phyloP scores from a whole-genome alignment of 2,113 vertebrate species.

The Cochlearius cochlearius region DNA sequence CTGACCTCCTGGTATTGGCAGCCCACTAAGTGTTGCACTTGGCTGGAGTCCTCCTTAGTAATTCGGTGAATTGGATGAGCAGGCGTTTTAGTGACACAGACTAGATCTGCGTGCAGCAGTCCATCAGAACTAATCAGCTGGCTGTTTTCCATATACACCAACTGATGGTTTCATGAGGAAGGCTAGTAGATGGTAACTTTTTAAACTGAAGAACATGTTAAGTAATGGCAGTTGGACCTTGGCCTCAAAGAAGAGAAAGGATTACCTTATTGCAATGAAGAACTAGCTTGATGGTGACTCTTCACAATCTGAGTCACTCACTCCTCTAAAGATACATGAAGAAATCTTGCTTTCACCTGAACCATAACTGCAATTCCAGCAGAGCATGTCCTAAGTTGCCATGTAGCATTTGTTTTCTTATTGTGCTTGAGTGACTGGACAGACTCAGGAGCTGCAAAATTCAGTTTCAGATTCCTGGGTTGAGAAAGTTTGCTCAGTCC shows the following conservation, averaged over 20 bases:
- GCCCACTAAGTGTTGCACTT: slow-evolving; percentile 41
- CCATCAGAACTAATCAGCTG: slow-evolving; percentile 65
- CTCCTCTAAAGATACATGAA: not conserved
- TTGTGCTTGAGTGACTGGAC: not conserved
- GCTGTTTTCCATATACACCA: slow-evolving; percentile 13
- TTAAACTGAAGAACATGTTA: slow-evolving; percentile 20
- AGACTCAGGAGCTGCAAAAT: not conserved
- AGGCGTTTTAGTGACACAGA: slow-evolving; percentile 37
- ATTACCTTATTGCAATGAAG: not conserved
- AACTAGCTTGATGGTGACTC: not conserved
- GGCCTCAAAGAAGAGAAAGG: not conserved
- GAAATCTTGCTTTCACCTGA: not conserved
- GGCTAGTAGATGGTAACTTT: slow-evolving; percentile 40
- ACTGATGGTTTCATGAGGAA: slow-evolving; percentile 17
- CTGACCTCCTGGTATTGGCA: not conserved
- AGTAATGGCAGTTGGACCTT: not conserved
- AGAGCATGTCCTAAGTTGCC: not conserved
- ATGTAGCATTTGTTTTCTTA: not conserved
- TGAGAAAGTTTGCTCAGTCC: not conserved
- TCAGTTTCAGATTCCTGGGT: not conserved
- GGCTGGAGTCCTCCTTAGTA: slow-evolving; percentile 25
- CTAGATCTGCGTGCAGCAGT: slow-evolving; percentile 32
- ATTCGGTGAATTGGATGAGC: slow-evolving; percentile 70
- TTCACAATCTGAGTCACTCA: not conserved
- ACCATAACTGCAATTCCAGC: not conserved